Percentiles rank a stretch among this genome's conserved stretches.
Evolutionary conservation across 2,113 vertebrate species (phyloP).

Genomic region (Hypanus sabinus): DNA sequence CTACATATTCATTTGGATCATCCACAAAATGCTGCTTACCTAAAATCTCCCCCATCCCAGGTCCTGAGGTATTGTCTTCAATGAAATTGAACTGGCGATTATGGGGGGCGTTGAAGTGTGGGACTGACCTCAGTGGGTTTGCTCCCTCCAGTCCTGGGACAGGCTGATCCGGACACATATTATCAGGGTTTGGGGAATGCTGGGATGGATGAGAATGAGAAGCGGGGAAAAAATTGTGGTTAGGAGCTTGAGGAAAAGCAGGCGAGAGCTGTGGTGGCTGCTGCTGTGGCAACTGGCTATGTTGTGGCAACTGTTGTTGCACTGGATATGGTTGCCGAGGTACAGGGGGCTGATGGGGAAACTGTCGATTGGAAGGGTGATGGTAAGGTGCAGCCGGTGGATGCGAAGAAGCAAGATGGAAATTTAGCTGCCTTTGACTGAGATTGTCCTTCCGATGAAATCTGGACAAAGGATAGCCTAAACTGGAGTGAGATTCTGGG

Average conservation of each 20-base stretch:
- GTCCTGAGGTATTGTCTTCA: slow-evolving; percentile 73
- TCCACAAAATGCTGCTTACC: slow-evolving; percentile 61
- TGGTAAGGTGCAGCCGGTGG: slow-evolving; percentile 67
- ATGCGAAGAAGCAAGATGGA: slow-evolving; percentile 78
- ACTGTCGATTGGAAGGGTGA: slow-evolving; percentile 63
- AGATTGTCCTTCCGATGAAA: slow-evolving; percentile 86
- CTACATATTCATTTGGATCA: not conserved
- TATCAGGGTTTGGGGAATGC: slow-evolving; percentile 77
- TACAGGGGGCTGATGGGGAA: slow-evolving; percentile 71
- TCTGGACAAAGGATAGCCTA: slow-evolving; percentile 68
- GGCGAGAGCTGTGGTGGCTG: slow-evolving; percentile 70
- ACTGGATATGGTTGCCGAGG: slow-evolving; percentile 75
- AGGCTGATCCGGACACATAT: slow-evolving; percentile 63
- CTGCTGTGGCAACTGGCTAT: slow-evolving; percentile 57
- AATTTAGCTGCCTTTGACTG: slow-evolving; percentile 73
- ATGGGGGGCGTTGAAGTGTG: slow-evolving; percentile 71
- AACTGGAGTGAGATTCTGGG: slow-evolving; percentile 70
- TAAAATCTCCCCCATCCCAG: slow-evolving; percentile 70
- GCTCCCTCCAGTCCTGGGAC: slow-evolving; percentile 67
- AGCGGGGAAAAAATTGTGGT: slow-evolving; percentile 73
- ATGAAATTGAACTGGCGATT: slow-evolving; percentile 73
- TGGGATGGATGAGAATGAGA: slow-evolving; percentile 67
- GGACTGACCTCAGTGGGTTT: slow-evolving; percentile 69
- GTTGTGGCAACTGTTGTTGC: slow-evolving; percentile 53
- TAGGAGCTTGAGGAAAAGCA: slow-evolving; percentile 68